Base-by-base conservation (phyloP, 2,888 invertebrate species). In the Sarcophaga variegata region DNA sequence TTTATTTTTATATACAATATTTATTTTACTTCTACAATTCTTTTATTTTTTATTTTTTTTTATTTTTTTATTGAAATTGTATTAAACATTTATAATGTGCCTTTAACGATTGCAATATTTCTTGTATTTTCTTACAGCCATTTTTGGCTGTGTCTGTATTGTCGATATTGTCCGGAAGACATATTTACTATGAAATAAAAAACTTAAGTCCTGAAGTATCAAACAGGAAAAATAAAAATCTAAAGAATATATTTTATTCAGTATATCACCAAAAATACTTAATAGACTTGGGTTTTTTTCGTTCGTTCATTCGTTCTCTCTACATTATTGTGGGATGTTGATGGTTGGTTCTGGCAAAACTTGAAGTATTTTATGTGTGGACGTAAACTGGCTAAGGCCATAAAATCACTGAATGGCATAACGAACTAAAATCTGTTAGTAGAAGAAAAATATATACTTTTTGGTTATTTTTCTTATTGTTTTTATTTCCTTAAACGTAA, bases 31-130 rank as follows among this genome's bases (percentile, higher is more conserved):
- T 82, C 76, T 71, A 71, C 8, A 37, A 37, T 37, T 37, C 60
- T 72, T 78, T 67, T 59, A 47, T 71, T 66, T 78, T 78, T 83
- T 76, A 78, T 78, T 83, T 62, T 47, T 5, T 37, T 45, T 67
- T 14, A 14, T 49, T 49, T 49, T 49, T n/a, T 25, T 17, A 75
- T 63, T 74, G 78, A 88, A 83, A 86, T 86, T 88, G 77, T 88
- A 87, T 88, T 88, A 86, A 89, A 88, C 83, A 82, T 88, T 88
- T 88, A 82, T 86, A 89, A 89, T 88, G 88, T 85, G 85, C 83
- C 88, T 88, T 88, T 89, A 89, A 89, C 88, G 88, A 88, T 85
- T 81, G 86, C 85, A 87, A 85, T 88, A 78, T 79, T 79, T 79
- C 72, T 71, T 47, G 17, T 45, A 25, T 67, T n/a, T 64, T 22